Conservation (phyloP, 2,113 vertebrate species). For the Anhinga rufa region DNA sequence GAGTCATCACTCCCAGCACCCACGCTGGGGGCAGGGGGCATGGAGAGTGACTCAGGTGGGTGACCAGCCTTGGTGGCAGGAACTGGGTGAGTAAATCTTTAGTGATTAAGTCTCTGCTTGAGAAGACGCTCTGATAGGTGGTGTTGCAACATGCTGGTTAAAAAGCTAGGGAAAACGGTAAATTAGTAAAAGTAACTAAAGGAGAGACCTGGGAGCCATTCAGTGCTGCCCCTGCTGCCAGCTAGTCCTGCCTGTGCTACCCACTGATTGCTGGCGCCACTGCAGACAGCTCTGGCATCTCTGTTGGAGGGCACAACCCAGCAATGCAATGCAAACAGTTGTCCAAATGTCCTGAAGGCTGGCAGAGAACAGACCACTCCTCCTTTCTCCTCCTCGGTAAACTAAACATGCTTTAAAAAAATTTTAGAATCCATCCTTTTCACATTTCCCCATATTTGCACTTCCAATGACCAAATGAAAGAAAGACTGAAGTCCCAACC, state of each 20-base stretch:
- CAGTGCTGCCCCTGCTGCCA: neutral
- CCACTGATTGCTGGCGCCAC: neutral
- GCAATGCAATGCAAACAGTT: fast-evolving
- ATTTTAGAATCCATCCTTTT: neutral
- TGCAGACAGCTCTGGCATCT: neutral
- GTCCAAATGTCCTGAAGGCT: neutral
- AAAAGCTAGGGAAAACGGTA: neutral
- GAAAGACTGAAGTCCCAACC: neutral
- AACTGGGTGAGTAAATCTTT: neutral
- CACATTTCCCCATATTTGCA: neutral
- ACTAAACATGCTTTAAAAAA: neutral
- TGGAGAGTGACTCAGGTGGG: neutral
- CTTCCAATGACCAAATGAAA: neutral
- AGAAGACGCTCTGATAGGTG: neutral
- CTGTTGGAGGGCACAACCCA: neutral
- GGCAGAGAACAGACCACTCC: neutral
- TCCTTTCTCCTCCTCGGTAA: neutral
- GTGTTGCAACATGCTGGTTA: neutral
- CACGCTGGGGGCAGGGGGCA: neutral
- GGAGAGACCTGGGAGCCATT: neutral
- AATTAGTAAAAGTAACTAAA: neutral
- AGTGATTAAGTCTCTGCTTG: neutral
- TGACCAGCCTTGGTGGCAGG: fast-evolving
- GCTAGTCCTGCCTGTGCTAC: neutral
- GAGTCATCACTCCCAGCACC: neutral